Conservation (phyloP, 2,888 invertebrate genomes). For the Drosophila rellima region DNA sequence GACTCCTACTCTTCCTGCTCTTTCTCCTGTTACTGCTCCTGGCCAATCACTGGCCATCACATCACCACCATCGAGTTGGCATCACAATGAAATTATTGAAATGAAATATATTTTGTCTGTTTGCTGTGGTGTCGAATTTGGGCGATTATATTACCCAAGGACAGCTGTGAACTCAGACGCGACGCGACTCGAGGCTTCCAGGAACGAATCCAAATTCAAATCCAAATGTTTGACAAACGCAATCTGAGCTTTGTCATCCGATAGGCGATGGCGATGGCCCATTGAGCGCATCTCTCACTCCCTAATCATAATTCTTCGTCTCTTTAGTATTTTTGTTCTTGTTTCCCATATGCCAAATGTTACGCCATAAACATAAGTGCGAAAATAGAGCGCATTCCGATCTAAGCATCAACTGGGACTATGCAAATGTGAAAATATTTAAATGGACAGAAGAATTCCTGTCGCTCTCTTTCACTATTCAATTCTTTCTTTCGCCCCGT, state of each 20-base stretch:
- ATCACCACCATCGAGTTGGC: slow-evolving; percentile 21
- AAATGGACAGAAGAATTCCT: too few species aligned
- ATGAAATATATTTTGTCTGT: slow-evolving; percentile 60
- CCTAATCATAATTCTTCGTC: background rate
- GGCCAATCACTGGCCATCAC: slow-evolving; percentile 38
- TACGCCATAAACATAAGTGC: slow-evolving; percentile 13
- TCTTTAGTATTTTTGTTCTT: background rate
- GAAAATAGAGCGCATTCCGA: background rate
- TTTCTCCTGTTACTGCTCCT: background rate
- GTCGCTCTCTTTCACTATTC: too few species aligned
- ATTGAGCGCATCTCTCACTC: slow-evolving; percentile 13
- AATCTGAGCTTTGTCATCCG: slow-evolving; percentile 40
- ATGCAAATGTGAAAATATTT: background rate
- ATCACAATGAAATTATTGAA: slow-evolving; percentile 68
- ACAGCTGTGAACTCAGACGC: slow-evolving; percentile 9
- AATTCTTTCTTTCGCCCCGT: too few species aligned
- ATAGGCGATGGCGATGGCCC: slow-evolving; percentile 19
- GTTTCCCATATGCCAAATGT: slow-evolving; percentile 13
- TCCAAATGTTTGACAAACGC: slow-evolving; percentile 45
- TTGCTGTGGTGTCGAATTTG: slow-evolving; percentile 66
- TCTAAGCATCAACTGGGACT: background rate
- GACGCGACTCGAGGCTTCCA: slow-evolving; percentile 7
- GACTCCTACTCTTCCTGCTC: background rate
- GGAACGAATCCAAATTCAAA: slow-evolving; percentile 35
- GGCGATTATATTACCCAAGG: slow-evolving; percentile 66